Evolutionary conservation across 2,797 vertebrate genomes (phyloP), one percentile per base, ranked within the genome.

Genomic region (Periophthalmus magnuspinnatus): DNA sequence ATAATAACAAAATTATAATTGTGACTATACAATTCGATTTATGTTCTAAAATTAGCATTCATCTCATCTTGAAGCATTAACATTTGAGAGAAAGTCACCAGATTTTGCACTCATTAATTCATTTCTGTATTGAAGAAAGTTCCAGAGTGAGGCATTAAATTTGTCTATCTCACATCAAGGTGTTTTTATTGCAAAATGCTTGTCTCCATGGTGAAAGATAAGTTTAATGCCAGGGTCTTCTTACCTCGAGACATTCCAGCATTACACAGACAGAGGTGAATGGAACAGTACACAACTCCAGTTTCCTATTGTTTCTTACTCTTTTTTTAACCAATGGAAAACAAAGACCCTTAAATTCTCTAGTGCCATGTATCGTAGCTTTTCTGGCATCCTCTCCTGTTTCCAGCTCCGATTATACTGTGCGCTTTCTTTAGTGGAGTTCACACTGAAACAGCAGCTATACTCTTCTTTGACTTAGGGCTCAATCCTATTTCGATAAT

Each of bases 401-500:
- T 65, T 62, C 24, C 70, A 58, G 72, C 80, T 74, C 48, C 55
- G 68, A 54, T 50, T 61, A 58, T 50, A 70, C 66, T 47, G 24
- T 22, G 48, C 6, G 16, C 71, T 71, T 66, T 5, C 68, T 81
- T 66, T n/a, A 7, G 8, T 76, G 69, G 48, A 60, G 63, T 72
- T 60, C 47, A 69, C 45, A 75, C 63, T 63, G 65, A 71, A 63
- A 79, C 57, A 70, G 55, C 55, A 72, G 5, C 68, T 75, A 67
- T 36, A 57, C 61, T 68, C 59, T 62, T 72, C 67, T 70, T 60
- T 66, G 71, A 68, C 65, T 62, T 60, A 48, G 63, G 38, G 52
- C 74, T 81, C 70, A 75, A 79, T 67, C 60, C 48, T 68, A 81
- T 86, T 86, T 80, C 58, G 76, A 76, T 85, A 84, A 87, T 85